A percentile compares a stretch with the other conserved stretches of the same genome.
phyloP scores from a whole-genome alignment of 2,888 invertebrate species.

The Apodemia hepburni region DNA sequence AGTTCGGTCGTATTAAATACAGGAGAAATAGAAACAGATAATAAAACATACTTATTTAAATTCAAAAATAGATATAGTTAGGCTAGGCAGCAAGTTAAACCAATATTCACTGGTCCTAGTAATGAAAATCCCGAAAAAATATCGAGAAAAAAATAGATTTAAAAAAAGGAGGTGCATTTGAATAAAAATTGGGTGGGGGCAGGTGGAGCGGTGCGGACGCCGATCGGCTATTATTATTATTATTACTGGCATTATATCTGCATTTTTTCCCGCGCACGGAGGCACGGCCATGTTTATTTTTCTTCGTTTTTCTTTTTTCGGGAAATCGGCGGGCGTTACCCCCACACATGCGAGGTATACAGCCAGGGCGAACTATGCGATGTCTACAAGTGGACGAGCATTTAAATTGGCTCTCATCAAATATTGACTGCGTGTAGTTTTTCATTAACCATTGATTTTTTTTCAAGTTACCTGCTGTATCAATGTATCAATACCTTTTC shows the following conservation, averaged over 20 bases:
- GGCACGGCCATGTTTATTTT: conserved; percentile 69
- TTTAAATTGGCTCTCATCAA: conserved; percentile 80
- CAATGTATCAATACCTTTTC: conserved; percentile 59
- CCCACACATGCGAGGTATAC: conserved; percentile 51
- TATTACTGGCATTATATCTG: conserved; percentile 79
- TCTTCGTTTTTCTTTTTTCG: conserved; percentile 70
- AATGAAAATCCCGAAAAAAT: conserved; percentile 77
- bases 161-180: conserved; percentile 73
- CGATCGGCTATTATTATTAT: conserved; percentile 79
- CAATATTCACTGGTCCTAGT: conserved; percentile 52
- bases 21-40: too few relatives aligned
- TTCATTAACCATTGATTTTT: conserved; percentile 71
- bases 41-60: too few relatives aligned
- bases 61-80: too few relatives aligned
- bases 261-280: conserved; percentile 74
- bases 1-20: too few relatives aligned
- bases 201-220: conserved; percentile 53
- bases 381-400: conserved; percentile 79
- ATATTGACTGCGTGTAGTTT: conserved; percentile 77
- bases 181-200: conserved; percentile 75
- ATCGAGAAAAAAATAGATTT: conserved; percentile 64
- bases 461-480: conserved; percentile 54
- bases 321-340: conserved; percentile 58
- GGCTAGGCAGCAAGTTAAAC: neutral
- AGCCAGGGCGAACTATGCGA: conserved; percentile 67